Percentiles rank a stretch among this genome's conserved stretches.
Evolutionary conservation across 2,797 vertebrate genomes (phyloP).

Genomic region (Enteromius anoplus): DNA sequence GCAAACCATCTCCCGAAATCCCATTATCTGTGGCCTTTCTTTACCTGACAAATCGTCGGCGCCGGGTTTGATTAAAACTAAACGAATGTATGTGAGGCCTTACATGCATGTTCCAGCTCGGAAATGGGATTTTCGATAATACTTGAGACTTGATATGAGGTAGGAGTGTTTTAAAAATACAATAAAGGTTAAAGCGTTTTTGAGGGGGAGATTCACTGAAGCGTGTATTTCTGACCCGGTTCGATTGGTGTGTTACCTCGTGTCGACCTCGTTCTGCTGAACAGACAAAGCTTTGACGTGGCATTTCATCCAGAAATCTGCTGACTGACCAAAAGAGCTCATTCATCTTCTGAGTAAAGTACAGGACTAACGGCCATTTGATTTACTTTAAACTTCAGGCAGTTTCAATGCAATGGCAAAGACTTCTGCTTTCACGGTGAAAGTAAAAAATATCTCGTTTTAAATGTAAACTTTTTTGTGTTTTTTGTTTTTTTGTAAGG

Average conservation of each 20-base stretch:
- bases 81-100: background rate
- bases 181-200: background rate
- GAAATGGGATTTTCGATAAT: background rate
- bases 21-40: conserved; percentile 39
- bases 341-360: conserved; percentile 39
- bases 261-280: conserved; percentile 21
- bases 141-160: background rate
- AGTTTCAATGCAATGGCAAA: background rate
- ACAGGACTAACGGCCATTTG: background rate
- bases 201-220: background rate
- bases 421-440: background rate
- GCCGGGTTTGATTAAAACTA: conserved; percentile 27
- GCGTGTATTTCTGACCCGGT: background rate
- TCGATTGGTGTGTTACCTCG: background rate
- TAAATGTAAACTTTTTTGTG: background rate
- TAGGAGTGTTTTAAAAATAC: conserved; percentile 6
- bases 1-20: conserved; percentile 35
- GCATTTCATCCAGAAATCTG: conserved; percentile 42
- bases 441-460: background rate
- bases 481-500: background rate
- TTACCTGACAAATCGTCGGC: conserved; percentile 21
- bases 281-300: conserved; percentile 30
- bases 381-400: background rate
- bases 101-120: background rate
- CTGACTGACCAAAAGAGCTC: conserved; percentile 34